Evolutionary conservation across 1,140 invertebrate genomes (phyloP).

Genomic region (Drosophila pseudoananassae): DNA sequence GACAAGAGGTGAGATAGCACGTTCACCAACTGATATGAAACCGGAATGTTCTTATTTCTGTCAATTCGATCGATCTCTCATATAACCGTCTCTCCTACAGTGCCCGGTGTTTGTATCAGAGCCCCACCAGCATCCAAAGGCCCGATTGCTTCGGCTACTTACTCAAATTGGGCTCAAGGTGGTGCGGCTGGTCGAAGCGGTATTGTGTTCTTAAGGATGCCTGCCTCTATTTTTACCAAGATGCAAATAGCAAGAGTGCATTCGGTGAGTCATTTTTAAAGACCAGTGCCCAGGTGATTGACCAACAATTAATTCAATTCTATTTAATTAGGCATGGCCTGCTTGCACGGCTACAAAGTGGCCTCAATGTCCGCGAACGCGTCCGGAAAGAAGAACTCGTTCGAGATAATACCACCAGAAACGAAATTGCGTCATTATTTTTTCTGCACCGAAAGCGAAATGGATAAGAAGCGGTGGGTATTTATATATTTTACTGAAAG

Average conservation of each 20-base stretch:
- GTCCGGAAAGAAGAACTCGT: conserved; percentile 93
- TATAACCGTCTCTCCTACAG: conserved; percentile 66
- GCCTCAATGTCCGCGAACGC: conserved; percentile 89
- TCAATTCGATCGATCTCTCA: conserved; percentile 22
- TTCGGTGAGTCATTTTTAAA: conserved; percentile 87
- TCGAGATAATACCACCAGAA: conserved; percentile 95
- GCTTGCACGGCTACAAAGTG: conserved; percentile 97
- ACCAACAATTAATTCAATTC: conserved; percentile 56
- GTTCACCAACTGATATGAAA: conserved; percentile 23
- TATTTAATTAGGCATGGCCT: conserved; percentile 89
- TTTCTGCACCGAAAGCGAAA: conserved; percentile 96
- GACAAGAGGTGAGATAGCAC: conserved; percentile 85
- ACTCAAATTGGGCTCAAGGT: conserved; percentile 91
- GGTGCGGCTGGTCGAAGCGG: conserved; percentile 94
- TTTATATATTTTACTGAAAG: background rate
- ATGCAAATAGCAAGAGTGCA: conserved; percentile 92
- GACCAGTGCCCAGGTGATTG: conserved; percentile 32
- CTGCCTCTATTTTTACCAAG: conserved; percentile 96
- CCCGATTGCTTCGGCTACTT: conserved; percentile 97
- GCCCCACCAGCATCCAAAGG: conserved; percentile 89
- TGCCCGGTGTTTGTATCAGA: conserved; percentile 88
- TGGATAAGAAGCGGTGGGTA: conserved; percentile 95
- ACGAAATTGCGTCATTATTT: conserved; percentile 94
- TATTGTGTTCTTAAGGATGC: conserved; percentile 98
- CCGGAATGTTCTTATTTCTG: background rate